Percentiles rank a stretch among this genome's conserved stretches.
Evolutionary conservation across 2,797 vertebrate species (phyloP).

Genomic region (Champsocephalus esox): DNA sequence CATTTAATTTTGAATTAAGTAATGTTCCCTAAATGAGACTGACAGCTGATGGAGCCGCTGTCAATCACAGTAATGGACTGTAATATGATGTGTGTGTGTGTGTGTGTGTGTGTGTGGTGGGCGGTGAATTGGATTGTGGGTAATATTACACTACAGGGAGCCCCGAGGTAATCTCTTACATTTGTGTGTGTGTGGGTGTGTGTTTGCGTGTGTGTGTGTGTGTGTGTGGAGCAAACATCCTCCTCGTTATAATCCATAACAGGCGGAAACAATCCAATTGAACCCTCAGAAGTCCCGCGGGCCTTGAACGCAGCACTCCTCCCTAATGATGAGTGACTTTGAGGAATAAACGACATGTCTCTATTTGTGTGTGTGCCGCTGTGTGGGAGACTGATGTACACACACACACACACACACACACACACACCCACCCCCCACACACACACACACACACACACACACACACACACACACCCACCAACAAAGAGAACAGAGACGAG

Average conservation of each 20-base stretch:
- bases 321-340: conserved; percentile 70
- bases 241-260: conserved; percentile 31
- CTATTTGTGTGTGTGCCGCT: conserved; percentile 24
- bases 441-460: no score
- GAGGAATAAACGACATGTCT: conserved; percentile 59
- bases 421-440: no score
- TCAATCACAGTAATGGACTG: conserved; percentile 43
- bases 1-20: no score
- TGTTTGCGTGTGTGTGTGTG: no score
- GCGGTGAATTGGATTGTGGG: background rate
- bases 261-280: conserved; percentile 64
- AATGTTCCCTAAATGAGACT: conserved; percentile 1
- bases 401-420: no score
- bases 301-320: conserved; percentile 45
- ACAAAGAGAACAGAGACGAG: no score
- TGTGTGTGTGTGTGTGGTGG: no score
- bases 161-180: conserved; percentile 10
- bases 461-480: no score
- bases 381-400: background rate
- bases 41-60: conserved; percentile 20
- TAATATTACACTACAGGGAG: conserved; percentile 17
- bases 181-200: no score
- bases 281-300: conserved; percentile 58
- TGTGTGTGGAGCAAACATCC: no score
- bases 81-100: background rate